These are phyloP conservation scores for Polypterus senegalus DNA, from an alignment of 2,113 vertebrate species.

Conservation along the genomic window DNA sequence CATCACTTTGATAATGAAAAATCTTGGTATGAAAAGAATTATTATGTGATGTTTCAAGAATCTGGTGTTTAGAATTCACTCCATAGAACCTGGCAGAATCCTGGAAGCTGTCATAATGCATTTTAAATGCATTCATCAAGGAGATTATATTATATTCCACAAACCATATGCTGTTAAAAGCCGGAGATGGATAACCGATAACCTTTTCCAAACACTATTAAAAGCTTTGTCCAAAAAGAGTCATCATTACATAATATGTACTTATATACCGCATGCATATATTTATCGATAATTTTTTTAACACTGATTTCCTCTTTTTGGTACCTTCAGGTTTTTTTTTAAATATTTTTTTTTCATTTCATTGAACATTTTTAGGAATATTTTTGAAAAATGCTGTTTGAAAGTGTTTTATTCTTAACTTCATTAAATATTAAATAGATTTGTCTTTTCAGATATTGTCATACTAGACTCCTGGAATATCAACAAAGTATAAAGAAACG, in stretches of 20 bases:
- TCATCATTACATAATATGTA: neutral
- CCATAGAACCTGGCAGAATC: slow-evolving; percentile 2
- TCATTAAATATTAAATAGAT: no score
- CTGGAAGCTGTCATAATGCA: slow-evolving; percentile 8
- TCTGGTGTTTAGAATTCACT: slow-evolving; percentile 11
- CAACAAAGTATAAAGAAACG: no score
- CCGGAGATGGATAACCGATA: neutral
- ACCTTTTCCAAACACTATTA: neutral
- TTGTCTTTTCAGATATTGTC: no score
- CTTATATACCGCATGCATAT: no score
- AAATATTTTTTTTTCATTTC: no score
- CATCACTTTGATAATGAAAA: slow-evolving; percentile 11
- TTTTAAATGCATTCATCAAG: slow-evolving; percentile 13
- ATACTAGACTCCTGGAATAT: no score
- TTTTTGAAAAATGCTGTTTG: no score
- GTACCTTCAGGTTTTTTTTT: no score
- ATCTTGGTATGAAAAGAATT: neutral
- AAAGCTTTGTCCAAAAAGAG: neutral
- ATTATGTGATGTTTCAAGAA: slow-evolving; percentile 6
- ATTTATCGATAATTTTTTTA: no score
- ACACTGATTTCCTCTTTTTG: no score
- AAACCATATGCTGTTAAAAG: slow-evolving; percentile 3
- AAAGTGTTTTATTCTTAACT: no score
- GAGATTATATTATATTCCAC: slow-evolving; percentile 7
- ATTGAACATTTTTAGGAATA: no score